Percentiles rank a stretch among this genome's conserved stretches.
Evolutionary conservation across 2,797 vertebrate genomes (phyloP).

Genomic region (Enteromius viviparus): DNA sequence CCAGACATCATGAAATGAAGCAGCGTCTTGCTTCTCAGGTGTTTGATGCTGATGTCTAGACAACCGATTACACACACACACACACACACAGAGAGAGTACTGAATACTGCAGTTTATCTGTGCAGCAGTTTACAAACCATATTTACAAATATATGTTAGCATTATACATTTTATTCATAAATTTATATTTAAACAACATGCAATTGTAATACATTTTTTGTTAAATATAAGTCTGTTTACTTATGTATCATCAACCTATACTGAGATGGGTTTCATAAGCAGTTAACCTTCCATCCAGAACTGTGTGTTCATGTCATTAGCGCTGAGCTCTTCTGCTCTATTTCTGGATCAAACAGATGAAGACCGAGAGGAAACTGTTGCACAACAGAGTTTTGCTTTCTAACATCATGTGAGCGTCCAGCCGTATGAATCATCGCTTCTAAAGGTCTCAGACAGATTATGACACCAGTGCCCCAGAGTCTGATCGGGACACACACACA

Average conservation of each 20-base stretch:
- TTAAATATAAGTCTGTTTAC: no score
- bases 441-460: not conserved
- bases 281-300: not conserved
- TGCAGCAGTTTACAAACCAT: no score
- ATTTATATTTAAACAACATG: no score
- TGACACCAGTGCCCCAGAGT: not conserved
- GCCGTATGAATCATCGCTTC: not conserved
- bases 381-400: constrained; percentile 3
- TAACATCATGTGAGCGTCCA: not conserved
- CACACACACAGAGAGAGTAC: no score
- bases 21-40: not conserved
- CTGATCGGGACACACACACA: not conserved
- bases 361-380: not conserved
- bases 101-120: no score
- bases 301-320: not conserved
- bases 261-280: not conserved
- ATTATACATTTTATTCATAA: no score
- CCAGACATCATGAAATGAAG: constrained; percentile 4
- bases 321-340: not conserved
- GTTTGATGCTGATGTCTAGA: constrained; percentile 10
- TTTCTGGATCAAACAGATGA: not conserved
- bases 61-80: not conserved
- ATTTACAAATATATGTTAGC: no score
- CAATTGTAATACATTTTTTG: no score
- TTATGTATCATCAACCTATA: no score